Base-by-base conservation (phyloP, 2,888 invertebrate genomes). In the Sinhomidia bicolor region DNA sequence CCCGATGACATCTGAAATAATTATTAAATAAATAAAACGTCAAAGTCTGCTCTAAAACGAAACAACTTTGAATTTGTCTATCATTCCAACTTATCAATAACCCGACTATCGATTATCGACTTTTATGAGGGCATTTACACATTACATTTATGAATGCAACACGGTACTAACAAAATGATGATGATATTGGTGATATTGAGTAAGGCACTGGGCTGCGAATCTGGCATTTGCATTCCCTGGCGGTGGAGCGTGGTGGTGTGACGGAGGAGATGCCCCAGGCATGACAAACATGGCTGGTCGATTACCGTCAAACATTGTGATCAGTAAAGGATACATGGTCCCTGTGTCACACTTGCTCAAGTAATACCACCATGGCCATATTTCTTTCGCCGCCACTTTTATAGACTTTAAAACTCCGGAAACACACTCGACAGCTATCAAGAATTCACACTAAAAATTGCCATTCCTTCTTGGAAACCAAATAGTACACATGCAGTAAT, bases 1-100 rank as follows among this genome's bases (percentile, higher is more conserved):
- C 97, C 97, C 96, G 97, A 97, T 96, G 97, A 97, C 97, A 97
- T 97, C 97, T 97, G 95, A 93, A 96, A 96, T 23, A n/a, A n/a
- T n/a, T n/a, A n/a, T n/a, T n/a, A n/a, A n/a, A n/a, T n/a, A n/a
- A n/a, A n/a, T n/a, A n/a, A n/a, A n/a, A n/a, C n/a, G n/a, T n/a
- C n/a, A n/a, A n/a, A n/a, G n/a, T n/a, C n/a, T n/a, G n/a, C n/a
- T n/a, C n/a, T n/a, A n/a, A n/a, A n/a, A n/a, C n/a, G n/a, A n/a
- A n/a, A n/a, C n/a, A n/a, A n/a, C n/a, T n/a, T n/a, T n/a, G n/a
- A n/a, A n/a, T n/a, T n/a, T n/a, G n/a, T n/a, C n/a, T n/a, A n/a
- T n/a, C n/a, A n/a, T n/a, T n/a, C n/a, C n/a, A n/a, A n/a, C n/a
- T n/a, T n/a, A n/a, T n/a, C n/a, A n/a, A n/a, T n/a, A n/a, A n/a